Conservation (phyloP, 2,888 invertebrate species). For the Leptinotarsa peninsularis region DNA sequence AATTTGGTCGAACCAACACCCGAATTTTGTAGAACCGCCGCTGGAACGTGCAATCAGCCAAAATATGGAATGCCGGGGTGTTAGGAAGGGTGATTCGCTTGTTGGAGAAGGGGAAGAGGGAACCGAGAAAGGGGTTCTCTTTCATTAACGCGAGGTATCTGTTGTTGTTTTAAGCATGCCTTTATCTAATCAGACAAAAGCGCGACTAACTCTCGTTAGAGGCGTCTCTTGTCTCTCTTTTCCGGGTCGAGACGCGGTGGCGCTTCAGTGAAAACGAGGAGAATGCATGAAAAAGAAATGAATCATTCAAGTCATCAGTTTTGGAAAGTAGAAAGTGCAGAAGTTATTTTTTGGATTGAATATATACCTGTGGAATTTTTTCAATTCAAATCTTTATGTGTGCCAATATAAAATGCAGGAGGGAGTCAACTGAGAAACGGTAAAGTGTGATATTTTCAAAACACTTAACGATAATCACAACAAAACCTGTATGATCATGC, state of each 20-base stretch:
- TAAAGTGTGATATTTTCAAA: too few species aligned
- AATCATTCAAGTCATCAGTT: background rate
- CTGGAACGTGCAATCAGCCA: conserved; percentile 60
- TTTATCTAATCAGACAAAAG: conserved; percentile 68
- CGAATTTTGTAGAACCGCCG: conserved; percentile 55
- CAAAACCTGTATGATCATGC: too few species aligned
- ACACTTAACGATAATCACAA: too few species aligned
- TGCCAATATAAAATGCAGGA: too few species aligned
- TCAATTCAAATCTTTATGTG: too few species aligned
- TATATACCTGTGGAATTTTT: too few species aligned
- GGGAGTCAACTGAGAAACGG: too few species aligned
- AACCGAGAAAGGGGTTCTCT: conserved; percentile 54
- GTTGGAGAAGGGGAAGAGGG: conserved; percentile 28
- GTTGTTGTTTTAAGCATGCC: conserved; percentile 68
- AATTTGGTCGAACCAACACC: too few species aligned
- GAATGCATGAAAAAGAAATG: background rate
- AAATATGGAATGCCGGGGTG: conserved; percentile 55
- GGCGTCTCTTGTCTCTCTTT: conserved; percentile 40
- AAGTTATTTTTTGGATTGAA: background rate
- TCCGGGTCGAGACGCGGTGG: conserved; percentile 12
- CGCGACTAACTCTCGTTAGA: conserved; percentile 61
- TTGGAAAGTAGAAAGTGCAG: background rate
- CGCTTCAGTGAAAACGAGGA: background rate
- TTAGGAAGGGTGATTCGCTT: conserved; percentile 21
- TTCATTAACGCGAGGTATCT: conserved; percentile 67